These are phyloP conservation scores for Cheumatopsyche charites DNA, from an alignment of 1,140 invertebrate genomes.

Conservation along the genomic window DNA sequence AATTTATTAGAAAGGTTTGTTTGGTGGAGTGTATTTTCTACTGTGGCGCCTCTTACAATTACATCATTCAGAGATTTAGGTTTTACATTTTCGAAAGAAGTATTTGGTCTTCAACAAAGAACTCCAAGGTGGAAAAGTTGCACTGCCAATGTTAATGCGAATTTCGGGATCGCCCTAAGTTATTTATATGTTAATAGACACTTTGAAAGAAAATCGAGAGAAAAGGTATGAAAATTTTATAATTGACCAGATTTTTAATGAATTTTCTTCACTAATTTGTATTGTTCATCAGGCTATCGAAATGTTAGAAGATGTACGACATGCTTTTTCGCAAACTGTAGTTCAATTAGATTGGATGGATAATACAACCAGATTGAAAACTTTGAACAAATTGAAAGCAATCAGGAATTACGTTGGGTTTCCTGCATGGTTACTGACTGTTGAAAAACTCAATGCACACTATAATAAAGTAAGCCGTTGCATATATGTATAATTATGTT, in stretches of 20 bases:
- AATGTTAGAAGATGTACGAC: conserved; percentile 76
- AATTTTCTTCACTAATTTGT: background rate
- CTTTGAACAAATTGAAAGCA: conserved; percentile 68
- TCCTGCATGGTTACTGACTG: conserved; percentile 71
- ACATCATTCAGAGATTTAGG: conserved; percentile 65
- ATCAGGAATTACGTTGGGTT: conserved; percentile 75
- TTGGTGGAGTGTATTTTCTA: conserved; percentile 72
- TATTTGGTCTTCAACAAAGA: conserved; percentile 67
- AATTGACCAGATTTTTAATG: background rate
- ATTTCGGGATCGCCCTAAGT: conserved; percentile 79
- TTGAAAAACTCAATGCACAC: conserved; percentile 62
- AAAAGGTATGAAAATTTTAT: conserved; percentile 62
- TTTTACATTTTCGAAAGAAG: conserved; percentile 67
- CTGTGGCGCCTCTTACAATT: conserved; percentile 67
- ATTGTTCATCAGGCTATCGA: conserved; percentile 65
- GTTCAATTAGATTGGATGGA: conserved; percentile 81
- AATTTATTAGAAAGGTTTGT: conserved; percentile 63
- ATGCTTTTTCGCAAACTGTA: conserved; percentile 74
- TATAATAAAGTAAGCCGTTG: conserved; percentile 64
- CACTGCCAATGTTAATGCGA: conserved; percentile 75
- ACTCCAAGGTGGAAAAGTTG: conserved; percentile 75
- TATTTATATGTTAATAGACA: conserved; percentile 75
- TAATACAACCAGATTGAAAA: conserved; percentile 65
- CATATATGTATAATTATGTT: conserved; percentile 15
- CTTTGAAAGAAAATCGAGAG: conserved; percentile 71